Evolutionary conservation across 1,140 invertebrate genomes (phyloP).

Genomic region (Drosophila nasuta): DNA sequence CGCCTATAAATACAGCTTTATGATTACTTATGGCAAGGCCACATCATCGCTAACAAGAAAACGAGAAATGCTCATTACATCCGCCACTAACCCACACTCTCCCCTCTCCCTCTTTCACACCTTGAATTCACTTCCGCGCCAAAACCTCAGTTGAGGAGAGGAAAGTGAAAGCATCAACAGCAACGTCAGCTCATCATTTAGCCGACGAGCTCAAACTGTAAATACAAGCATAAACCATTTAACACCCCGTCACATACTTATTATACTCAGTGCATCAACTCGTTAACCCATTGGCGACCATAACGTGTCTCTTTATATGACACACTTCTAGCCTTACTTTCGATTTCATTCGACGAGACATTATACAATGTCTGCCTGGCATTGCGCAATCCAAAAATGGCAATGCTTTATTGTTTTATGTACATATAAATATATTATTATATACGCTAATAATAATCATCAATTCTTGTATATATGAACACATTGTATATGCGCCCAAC

Average conservation of each 20-base stretch:
- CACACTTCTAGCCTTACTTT: conserved; percentile 51
- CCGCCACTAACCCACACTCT: not conserved
- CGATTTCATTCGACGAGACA: conserved; percentile 19
- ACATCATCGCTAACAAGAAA: conserved; percentile 28
- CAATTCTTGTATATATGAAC: conserved; percentile 7
- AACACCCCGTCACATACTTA: conserved; percentile 8
- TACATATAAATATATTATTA: conserved; percentile 12
- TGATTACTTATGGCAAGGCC: conserved; percentile 7
- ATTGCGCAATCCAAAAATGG: conserved; percentile 24
- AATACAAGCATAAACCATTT: conserved; percentile 43
- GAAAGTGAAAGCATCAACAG: conserved; percentile 74
- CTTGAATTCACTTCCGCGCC: conserved; percentile 14
- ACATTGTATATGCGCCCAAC: conserved; percentile 25
- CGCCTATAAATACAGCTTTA: not conserved
- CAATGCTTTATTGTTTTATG: conserved; percentile 32
- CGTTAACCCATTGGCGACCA: conserved; percentile 15
- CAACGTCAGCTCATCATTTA: conserved; percentile 45
- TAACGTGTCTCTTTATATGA: conserved; percentile 15
- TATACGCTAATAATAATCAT: conserved; percentile 18
- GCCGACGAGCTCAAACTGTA: conserved; percentile 48
- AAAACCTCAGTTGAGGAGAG: conserved; percentile 32
- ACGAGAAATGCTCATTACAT: conserved; percentile 8
- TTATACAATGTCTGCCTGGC: conserved; percentile 27
- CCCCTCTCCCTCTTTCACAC: not conserved
- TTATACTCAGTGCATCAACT: not conserved